These are phyloP conservation scores for Leucophenga montana DNA, from an alignment of 2,888 invertebrate genomes.

Conservation along the genomic window DNA sequence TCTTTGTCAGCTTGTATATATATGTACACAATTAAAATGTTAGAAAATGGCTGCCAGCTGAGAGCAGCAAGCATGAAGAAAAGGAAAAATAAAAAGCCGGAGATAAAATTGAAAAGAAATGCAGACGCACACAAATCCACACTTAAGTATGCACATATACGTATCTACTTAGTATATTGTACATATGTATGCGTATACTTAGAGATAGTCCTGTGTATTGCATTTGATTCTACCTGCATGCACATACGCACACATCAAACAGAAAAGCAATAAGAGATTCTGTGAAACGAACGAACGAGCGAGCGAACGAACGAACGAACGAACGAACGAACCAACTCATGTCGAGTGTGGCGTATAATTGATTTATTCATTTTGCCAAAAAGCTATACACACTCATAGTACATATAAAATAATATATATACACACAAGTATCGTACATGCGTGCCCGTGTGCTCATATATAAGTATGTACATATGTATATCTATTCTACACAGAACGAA, in stretches of 20 bases:
- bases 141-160: no score
- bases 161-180: no score
- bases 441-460: not conserved
- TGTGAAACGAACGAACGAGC: not conserved
- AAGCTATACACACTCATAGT: not conserved
- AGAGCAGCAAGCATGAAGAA: not conserved
- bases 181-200: no score
- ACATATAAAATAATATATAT: not conserved
- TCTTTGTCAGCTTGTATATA: not conserved
- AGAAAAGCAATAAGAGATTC: not conserved
- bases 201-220: no score
- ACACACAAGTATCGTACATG: not conserved
- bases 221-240: no score
- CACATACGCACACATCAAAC: not conserved
- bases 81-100: not conserved
- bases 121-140: no score
- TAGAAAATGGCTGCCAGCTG: conserved; percentile 13
- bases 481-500: no score
- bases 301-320: not conserved
- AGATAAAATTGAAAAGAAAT: conserved; percentile 15
- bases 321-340: not conserved
- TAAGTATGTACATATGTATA: no score
- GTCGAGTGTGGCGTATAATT: conserved; percentile 26
- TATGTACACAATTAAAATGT: conserved; percentile 25
- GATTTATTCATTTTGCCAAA: conserved; percentile 30